Conservation (phyloP, 2,113 vertebrate genomes). For the Tetrao urogallus region DNA sequence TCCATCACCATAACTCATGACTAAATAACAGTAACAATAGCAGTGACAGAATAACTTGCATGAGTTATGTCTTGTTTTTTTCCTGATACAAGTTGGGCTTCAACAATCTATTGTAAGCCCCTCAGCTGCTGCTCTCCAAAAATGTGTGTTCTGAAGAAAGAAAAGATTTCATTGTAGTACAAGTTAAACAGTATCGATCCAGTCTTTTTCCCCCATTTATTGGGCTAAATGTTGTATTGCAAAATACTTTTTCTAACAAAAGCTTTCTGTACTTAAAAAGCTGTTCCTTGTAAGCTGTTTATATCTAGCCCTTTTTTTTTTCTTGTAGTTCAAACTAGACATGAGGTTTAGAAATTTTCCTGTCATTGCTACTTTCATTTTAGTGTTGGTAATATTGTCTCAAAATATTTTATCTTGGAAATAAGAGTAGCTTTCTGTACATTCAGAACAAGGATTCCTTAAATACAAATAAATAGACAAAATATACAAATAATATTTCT, state of each 20-base stretch:
- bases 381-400: neutral
- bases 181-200: neutral
- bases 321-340: neutral
- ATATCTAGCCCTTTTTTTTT: neutral
- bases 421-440: neutral
- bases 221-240: neutral
- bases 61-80: neutral
- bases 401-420: neutral
- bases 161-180: neutral
- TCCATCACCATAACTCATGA: neutral
- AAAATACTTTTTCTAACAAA: neutral
- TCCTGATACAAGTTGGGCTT: neutral
- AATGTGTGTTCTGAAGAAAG: neutral
- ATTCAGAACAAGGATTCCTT: too few species aligned
- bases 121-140: neutral
- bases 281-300: neutral
- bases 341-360: fast-evolving
- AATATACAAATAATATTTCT: neutral
- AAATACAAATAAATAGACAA: too few species aligned
- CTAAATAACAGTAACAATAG: neutral
- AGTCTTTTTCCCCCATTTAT: neutral
- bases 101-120: neutral
- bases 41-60: neutral
- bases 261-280: neutral
- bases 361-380: fast-evolving